These are phyloP conservation scores for Babyrousa celebensis DNA, from an alignment of 2,797 vertebrate species.

Conservation along the genomic window DNA sequence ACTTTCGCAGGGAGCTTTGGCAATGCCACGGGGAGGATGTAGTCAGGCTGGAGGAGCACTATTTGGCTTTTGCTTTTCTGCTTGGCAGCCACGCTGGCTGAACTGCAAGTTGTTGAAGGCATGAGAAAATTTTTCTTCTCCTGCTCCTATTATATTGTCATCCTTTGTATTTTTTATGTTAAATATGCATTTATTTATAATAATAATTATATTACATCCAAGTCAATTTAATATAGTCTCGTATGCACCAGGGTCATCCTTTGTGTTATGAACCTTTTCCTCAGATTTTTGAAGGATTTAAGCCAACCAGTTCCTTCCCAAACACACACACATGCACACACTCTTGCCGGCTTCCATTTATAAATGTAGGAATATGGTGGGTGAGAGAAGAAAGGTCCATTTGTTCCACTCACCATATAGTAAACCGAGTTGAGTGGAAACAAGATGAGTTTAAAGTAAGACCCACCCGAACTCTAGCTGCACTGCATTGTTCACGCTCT, in stretches of 20 bases:
- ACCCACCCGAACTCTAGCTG: background rate
- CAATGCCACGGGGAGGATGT: accelerated
- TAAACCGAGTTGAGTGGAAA: background rate
- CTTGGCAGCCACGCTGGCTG: accelerated
- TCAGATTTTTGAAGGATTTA: background rate
- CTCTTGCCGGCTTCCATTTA: background rate
- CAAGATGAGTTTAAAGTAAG: background rate
- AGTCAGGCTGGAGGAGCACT: accelerated
- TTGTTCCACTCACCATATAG: accelerated
- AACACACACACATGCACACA: background rate
- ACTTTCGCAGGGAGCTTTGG: accelerated
- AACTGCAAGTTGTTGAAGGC: accelerated
- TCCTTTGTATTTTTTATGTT: background rate
- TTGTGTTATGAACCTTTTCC: accelerated
- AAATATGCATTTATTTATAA: too few species aligned
- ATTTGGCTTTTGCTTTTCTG: accelerated
- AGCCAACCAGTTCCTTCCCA: background rate
- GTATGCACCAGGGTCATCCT: background rate
- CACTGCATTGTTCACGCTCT: background rate
- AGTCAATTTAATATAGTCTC: too few species aligned
- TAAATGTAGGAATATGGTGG: background rate
- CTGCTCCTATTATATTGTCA: accelerated
- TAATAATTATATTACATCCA: too few species aligned
- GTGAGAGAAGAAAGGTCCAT: background rate
- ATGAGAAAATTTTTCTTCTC: background rate